These are phyloP conservation scores for Lagopus muta DNA, from an alignment of 2,113 vertebrate genomes.

Conservation along the genomic window DNA sequence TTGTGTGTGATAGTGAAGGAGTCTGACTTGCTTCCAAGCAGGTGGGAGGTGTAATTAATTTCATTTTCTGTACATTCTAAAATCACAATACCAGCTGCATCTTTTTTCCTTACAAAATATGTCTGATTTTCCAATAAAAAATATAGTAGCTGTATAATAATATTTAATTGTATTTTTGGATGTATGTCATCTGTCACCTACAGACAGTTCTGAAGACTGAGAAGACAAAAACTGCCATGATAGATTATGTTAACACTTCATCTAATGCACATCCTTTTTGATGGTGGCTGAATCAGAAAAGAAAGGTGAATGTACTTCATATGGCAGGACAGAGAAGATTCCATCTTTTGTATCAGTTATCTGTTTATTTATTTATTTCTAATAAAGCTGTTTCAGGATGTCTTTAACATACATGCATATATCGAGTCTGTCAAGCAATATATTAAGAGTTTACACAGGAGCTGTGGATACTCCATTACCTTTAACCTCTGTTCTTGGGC, in stretches of 20 bases:
- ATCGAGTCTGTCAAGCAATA: not conserved
- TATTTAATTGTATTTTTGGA: not conserved
- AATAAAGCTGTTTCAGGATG: not conserved
- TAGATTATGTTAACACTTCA: not conserved
- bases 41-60: not conserved
- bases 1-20: not conserved
- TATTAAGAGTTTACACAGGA: not conserved
- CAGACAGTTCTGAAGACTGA: rapidly evolving
- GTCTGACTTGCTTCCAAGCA: not conserved
- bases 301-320: not conserved
- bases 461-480: not conserved
- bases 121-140: not conserved
- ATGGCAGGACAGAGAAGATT: not conserved
- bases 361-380: not conserved
- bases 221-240: not conserved
- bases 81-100: not conserved
- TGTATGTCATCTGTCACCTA: not conserved
- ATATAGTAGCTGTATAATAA: not conserved
- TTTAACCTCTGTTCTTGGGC: not conserved
- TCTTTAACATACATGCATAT: not conserved
- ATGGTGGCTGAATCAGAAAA: not conserved
- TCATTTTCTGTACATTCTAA: not conserved
- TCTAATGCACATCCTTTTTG: not conserved
- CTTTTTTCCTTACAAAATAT: not conserved
- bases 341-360: not conserved